Percentiles rank a stretch among this genome's conserved stretches.
Conservation (phyloP, 2,888 invertebrate species). For the Dorcus parallelipipedus region DNA sequence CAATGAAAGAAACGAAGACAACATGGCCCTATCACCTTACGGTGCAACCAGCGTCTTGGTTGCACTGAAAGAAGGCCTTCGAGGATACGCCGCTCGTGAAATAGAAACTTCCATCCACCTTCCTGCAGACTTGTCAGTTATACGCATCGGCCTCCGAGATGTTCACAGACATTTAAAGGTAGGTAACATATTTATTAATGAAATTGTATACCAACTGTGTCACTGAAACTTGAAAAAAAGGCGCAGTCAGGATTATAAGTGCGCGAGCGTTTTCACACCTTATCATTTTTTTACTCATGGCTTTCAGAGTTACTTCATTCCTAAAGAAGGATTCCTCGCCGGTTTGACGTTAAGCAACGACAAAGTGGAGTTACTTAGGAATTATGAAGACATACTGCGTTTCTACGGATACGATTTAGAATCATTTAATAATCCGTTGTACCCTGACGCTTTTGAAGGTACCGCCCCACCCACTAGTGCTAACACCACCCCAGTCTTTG, state of each 20-base stretch:
- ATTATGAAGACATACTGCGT: constrained; percentile 67
- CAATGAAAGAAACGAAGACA: constrained; percentile 70
- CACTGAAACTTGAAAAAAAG: too few relatives aligned
- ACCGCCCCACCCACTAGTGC: background rate
- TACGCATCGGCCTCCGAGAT: constrained; percentile 77
- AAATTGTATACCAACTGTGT: too few relatives aligned
- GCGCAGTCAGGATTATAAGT: too few relatives aligned
- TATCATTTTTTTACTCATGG: background rate
- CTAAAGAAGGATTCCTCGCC: constrained; percentile 77
- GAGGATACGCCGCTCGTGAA: constrained; percentile 69
- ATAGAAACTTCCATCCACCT: constrained; percentile 67
- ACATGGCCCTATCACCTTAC: constrained; percentile 82
- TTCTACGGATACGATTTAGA: constrained; percentile 81
- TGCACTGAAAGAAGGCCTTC: constrained; percentile 75
- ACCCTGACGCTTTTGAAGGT: constrained; percentile 30
- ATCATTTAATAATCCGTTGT: constrained; percentile 43
- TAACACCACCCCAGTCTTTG: constrained; percentile 16
- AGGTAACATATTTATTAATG: constrained; percentile 52
- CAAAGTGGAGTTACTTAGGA: constrained; percentile 70
- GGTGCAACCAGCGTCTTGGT: constrained; percentile 76
- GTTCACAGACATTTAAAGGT: constrained; percentile 80
- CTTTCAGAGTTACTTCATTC: constrained; percentile 76
- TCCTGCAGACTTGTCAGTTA: constrained; percentile 69
- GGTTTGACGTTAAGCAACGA: constrained; percentile 77
- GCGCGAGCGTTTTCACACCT: too few relatives aligned